Evolutionary conservation across 2,888 invertebrate species (phyloP).

Genomic region (Silvanus unidentatus): DNA sequence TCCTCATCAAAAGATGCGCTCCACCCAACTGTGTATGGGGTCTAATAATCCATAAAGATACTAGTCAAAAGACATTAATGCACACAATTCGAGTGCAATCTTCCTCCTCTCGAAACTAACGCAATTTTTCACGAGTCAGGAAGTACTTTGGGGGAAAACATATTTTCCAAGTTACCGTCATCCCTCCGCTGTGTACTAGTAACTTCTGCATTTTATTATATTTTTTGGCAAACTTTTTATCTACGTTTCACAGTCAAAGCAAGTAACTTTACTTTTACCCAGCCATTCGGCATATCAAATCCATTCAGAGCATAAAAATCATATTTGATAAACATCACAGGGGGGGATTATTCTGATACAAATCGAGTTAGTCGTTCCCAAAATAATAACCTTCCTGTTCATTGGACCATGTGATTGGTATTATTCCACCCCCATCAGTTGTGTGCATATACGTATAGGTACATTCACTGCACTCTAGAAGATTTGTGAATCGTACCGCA

Average conservation of each 20-base stretch:
- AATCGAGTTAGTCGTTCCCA: slow-evolving; percentile 40
- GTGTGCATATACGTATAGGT: too few species aligned
- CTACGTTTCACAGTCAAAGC: not conserved
- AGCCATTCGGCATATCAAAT: too few species aligned
- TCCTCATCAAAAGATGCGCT: too few species aligned
- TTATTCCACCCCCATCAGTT: slow-evolving; percentile 22
- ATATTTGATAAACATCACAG: slow-evolving; percentile 36
- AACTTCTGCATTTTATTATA: not conserved
- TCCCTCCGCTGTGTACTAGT: not conserved
- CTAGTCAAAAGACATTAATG: too few species aligned
- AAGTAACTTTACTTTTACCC: too few species aligned
- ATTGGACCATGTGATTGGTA: slow-evolving; percentile 42
- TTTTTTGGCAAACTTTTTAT: not conserved
- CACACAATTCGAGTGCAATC: too few species aligned
- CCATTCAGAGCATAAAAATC: slow-evolving; percentile 29
- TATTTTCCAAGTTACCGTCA: slow-evolving; percentile 14
- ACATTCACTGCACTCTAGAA: not conserved
- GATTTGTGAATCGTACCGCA: too few species aligned
- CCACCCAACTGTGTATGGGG: too few species aligned
- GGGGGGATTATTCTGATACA: slow-evolving; percentile 37
- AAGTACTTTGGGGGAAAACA: slow-evolving; percentile 21
- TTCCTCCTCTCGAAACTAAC: slow-evolving; percentile 20
- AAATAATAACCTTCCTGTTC: slow-evolving; percentile 43
- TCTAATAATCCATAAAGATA: too few species aligned
- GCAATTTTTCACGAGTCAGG: slow-evolving; percentile 23